phyloP scores from a whole-genome alignment of 2,888 invertebrate genomes.

The Cantharis rufa region DNA sequence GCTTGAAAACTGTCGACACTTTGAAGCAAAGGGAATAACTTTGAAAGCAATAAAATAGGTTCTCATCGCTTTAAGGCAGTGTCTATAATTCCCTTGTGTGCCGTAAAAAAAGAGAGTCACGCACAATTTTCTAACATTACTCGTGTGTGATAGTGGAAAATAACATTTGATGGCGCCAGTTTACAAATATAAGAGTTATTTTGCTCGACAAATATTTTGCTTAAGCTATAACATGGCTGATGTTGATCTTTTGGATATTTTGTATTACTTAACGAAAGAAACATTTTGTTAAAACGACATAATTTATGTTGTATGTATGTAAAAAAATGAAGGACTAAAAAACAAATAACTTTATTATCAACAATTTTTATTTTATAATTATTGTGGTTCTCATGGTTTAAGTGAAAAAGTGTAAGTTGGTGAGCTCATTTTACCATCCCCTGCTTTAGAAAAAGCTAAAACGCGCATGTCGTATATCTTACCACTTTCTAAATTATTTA shows the following conservation, averaged over 20 bases:
- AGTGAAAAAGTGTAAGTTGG: not conserved
- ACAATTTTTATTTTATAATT: too few relatives aligned
- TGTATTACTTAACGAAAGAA: not conserved
- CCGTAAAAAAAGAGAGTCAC: constrained; percentile 42
- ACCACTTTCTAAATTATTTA: not conserved
- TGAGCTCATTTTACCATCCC: not conserved
- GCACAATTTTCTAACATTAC: constrained; percentile 45
- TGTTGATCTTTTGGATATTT: not conserved
- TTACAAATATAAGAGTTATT: constrained; percentile 29
- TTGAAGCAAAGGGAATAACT: constrained; percentile 39
- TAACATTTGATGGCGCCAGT: constrained; percentile 30
- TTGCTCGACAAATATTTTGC: not conserved
- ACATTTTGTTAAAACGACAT: too few relatives aligned
- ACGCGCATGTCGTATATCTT: not conserved
- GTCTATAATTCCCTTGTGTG: constrained; percentile 43
- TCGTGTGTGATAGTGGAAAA: constrained; percentile 30
- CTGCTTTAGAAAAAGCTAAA: not conserved
- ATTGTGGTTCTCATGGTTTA: not conserved
- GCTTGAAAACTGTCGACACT: constrained; percentile 38
- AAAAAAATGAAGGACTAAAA: too few relatives aligned
- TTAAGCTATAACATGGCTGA: not conserved
- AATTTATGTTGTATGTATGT: too few relatives aligned
- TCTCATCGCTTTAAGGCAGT: constrained; percentile 39
- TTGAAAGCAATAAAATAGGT: constrained; percentile 39
- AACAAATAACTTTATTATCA: too few relatives aligned